phyloP scores from a whole-genome alignment of 2,888 invertebrate genomes.

The Phasia obesa region DNA sequence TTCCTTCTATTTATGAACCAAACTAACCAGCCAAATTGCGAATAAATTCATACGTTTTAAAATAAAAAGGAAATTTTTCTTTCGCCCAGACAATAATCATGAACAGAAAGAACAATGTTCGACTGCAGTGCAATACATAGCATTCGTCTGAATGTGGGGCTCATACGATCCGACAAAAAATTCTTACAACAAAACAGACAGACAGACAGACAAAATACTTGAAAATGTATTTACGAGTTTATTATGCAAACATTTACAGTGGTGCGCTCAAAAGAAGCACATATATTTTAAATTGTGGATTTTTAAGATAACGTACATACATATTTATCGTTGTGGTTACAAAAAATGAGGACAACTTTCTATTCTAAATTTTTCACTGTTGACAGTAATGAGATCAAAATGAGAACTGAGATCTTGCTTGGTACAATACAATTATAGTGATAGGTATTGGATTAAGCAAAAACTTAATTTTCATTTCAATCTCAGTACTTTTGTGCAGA shows the following conservation, averaged over 20 bases:
- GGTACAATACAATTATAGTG: too few relatives aligned
- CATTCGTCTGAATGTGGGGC: slow-evolving; percentile 17
- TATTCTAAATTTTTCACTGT: too few relatives aligned
- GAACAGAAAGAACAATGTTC: slow-evolving; percentile 32
- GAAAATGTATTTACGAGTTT: slow-evolving; percentile 60
- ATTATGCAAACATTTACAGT: slow-evolving; percentile 66
- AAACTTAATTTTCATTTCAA: too few relatives aligned
- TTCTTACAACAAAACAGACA: slow-evolving; percentile 9
- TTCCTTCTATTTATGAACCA: slow-evolving; percentile 15
- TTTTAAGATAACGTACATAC: too few relatives aligned
- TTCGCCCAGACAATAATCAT: slow-evolving; percentile 46
- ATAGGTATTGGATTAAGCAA: too few relatives aligned
- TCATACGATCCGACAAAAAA: slow-evolving; percentile 24
- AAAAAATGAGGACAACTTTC: too few relatives aligned
- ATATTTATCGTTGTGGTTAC: too few relatives aligned
- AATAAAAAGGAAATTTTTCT: slow-evolving; percentile 42
- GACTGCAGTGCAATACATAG: background rate
- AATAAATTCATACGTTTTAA: slow-evolving; percentile 32
- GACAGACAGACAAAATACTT: slow-evolving; percentile 42
- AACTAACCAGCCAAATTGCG: slow-evolving; percentile 3
- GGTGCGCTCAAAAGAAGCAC: slow-evolving; percentile 13
- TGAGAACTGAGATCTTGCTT: too few relatives aligned
- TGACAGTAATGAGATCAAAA: too few relatives aligned
- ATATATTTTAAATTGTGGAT: background rate
- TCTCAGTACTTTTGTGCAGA: too few relatives aligned